phyloP scores from a whole-genome alignment of 2,888 invertebrate species.

The Cantharis lateralis region DNA sequence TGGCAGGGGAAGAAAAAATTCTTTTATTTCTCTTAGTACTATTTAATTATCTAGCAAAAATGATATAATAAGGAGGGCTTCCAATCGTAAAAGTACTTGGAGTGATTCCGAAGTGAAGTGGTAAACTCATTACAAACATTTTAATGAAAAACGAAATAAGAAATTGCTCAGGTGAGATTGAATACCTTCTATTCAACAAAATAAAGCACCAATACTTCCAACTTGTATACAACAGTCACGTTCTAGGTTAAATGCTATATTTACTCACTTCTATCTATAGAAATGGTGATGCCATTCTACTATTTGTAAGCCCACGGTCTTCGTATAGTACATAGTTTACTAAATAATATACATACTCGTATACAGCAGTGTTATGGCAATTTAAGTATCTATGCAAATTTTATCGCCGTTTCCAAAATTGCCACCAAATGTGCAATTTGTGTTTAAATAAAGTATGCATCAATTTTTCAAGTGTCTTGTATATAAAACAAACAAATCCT shows the following conservation, averaged over 20 bases:
- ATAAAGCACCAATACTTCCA: neutral
- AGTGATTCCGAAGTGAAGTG: neutral
- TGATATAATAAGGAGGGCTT: neutral
- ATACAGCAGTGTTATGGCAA: neutral
- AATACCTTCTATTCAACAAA: neutral
- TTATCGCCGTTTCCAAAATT: neutral
- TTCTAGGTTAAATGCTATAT: constrained; percentile 5
- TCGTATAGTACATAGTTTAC: neutral
- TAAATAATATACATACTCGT: neutral
- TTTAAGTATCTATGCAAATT: neutral
- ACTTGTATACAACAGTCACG: neutral
- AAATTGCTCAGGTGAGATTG: neutral
- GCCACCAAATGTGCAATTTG: neutral
- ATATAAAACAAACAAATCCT: neutral
- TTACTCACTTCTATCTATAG: constrained; percentile 1
- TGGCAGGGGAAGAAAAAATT: neutral
- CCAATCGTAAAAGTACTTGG: neutral
- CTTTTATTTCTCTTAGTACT: neutral
- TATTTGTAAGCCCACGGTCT: neutral
- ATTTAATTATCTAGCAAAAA: neutral
- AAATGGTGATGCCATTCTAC: neutral
- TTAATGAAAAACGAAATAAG: neutral
- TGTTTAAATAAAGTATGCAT: neutral
- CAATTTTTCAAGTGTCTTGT: neutral
- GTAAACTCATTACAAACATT: neutral